Base-by-base conservation (phyloP, 2,113 vertebrate genomes). In the Myotis davidii region DNA sequence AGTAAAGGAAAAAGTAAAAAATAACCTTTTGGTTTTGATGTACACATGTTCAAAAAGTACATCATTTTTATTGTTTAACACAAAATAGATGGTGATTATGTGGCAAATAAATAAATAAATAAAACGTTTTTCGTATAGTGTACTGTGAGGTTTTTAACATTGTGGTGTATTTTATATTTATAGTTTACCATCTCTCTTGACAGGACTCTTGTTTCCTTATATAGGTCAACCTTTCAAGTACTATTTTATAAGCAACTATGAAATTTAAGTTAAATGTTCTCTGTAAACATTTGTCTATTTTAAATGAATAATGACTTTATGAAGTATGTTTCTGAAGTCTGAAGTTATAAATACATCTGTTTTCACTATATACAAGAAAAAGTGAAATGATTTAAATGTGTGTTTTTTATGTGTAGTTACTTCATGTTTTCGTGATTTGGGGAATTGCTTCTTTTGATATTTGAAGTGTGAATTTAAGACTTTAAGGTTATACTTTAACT, bases 241-340 rank as follows among this genome's bases (percentile, higher is more conserved):
- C 39, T 42, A 42, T 42, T 42, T 42, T 42, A 42, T 42, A 42
- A 42, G 39, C 39, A 42, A 42, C 39, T 42, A 42, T 42, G 5
- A 42, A 42, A 42, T 42, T 42, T 42, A 86, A 97, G 50, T 83
- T 90, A 82, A 94, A 94, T 97, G 77, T 96, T 96, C 72, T 94
- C 85, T 83, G 27, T 97, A 97, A 94, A 96, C 85, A 94, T 97
- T 90, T 94, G 81, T 93, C 83, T 95, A 8, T 94, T 92, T 94
- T 90, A 52, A 54, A 74, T 96, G 67, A 85, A 85, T 73, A 91
- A 54, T 94, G 88, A 76, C 34, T 69, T 87, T 92, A 92, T 88
- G 85, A 94, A 92, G 32, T 37, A 39, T 39, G 34, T 69, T 87
- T 92, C 90, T 88, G 85, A 94, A 92, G 32, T 37, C 85, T 56